Evolutionary conservation across 2,888 invertebrate species (phyloP), one percentile per base, ranked within the genome.

Genomic region (Cremastobaeus sp.): DNA sequence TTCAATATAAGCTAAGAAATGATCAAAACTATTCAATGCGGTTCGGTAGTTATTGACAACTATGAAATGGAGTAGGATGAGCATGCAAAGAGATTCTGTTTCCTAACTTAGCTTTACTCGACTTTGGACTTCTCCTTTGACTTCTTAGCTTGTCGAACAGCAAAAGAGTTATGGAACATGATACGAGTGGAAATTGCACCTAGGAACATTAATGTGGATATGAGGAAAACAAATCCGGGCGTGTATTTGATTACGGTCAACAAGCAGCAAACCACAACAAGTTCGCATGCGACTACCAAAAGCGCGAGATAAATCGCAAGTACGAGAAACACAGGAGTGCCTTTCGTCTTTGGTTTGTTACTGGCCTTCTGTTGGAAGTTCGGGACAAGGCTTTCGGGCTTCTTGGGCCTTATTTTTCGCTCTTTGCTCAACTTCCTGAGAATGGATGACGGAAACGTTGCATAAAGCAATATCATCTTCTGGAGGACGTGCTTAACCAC

Each of bases 191-290:
- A 83, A 55, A 87, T 86, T 18, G 77, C 81, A 3, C 83, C 86
- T 48, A 87, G 80, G 34, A 83, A 82, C n/a, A 86, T n/a, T 2
- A 87, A 64, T 0, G 87, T 81, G 2, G 76, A 60, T 2, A 84
- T 73, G 0, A 88, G 81, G 62, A 88, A 88, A 15, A 86, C 69
- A 48, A 86, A 88, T 12, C 87, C 87, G 0, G 87, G 87, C 0
- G 85, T 83, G 69, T 84, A 84, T 55, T 83, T 86, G 35, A 83
- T 84, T 9, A 82, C 62, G 1, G 81, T 69, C 72, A 86, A 79
- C 12, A 86, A 62, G 43, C 80, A 79, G 55, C 79, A 79, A 6
- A 87, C 72, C 1, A 78, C 81, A 28, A 83, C 30, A 18, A 85
- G 55, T 55, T 88, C 84, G 45, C 82, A 78, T 17, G 73, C 55